Conservation (phyloP, 2,113 vertebrate genomes). For the Dromiciops gliroides region DNA sequence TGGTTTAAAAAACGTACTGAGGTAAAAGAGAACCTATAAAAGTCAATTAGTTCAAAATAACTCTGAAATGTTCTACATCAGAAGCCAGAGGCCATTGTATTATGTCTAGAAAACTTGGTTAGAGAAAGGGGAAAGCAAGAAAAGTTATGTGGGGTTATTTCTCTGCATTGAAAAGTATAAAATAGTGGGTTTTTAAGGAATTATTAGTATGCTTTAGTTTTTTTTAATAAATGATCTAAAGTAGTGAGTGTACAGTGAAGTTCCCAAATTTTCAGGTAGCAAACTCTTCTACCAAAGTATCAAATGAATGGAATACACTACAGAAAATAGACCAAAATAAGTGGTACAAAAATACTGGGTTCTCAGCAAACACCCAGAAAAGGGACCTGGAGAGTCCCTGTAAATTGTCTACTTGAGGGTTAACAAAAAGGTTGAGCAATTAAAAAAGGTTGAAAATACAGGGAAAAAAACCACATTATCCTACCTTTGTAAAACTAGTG, state of each 20-base stretch:
- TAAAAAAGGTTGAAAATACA: neutral
- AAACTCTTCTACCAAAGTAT: neutral
- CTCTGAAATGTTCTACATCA: neutral
- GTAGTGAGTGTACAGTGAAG: conserved; percentile 13
- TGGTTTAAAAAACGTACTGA: neutral
- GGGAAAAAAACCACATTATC: neutral
- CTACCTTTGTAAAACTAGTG: conserved; percentile 2
- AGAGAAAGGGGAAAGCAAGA: neutral
- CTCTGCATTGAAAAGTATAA: neutral
- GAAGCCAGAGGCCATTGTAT: too few relatives aligned
- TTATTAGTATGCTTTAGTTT: neutral
- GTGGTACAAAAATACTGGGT: neutral
- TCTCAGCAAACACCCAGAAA: neutral
- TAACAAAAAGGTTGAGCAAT: neutral
- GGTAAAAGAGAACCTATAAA: conserved; percentile 16
- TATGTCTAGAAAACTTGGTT: neutral
- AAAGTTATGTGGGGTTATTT: neutral
- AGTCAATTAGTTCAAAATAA: neutral
- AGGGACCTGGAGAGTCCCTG: neutral
- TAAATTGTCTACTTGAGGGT: neutral
- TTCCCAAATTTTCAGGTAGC: conserved; percentile 30
- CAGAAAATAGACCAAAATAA: conserved; percentile 13
- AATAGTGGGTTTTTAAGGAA: neutral
- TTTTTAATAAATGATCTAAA: neutral
- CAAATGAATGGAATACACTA: conserved; percentile 23